Conservation (phyloP, 2,797 vertebrate species). For the Austrolebias charrua region DNA sequence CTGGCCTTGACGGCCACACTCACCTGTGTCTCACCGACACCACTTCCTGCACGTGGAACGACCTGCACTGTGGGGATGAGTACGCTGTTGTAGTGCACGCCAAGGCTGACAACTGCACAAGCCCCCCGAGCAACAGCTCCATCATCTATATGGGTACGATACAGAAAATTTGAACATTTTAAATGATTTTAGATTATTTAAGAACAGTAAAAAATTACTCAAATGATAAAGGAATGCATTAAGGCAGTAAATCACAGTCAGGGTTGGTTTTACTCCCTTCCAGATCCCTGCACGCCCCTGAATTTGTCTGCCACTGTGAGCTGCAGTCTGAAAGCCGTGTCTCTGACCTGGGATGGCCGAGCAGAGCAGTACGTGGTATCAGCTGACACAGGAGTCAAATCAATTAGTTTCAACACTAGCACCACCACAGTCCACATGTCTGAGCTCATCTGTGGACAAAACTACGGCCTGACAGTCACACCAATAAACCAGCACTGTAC, state of each 20-base stretch:
- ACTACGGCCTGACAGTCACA: conserved; percentile 65
- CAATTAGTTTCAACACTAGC: conserved; percentile 32
- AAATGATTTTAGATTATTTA: background rate
- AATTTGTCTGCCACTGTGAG: conserved; percentile 47
- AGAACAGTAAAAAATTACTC: too few species aligned
- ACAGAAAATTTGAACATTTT: background rate
- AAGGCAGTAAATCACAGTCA: too few species aligned
- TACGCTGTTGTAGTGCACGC: conserved; percentile 72
- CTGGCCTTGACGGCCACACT: conserved; percentile 52
- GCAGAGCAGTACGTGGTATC: conserved; percentile 55
- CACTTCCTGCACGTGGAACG: conserved; percentile 65
- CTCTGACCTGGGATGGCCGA: conserved; percentile 65
- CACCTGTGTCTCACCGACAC: conserved; percentile 57
- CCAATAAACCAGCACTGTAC: conserved; percentile 56
- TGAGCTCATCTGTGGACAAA: conserved; percentile 63
- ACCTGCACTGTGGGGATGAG: conserved; percentile 71
- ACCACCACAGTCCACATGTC: conserved; percentile 45
- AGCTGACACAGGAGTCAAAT: conserved; percentile 24
- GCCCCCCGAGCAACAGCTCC: conserved; percentile 59
- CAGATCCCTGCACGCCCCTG: conserved; percentile 65
- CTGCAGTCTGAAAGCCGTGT: conserved; percentile 48
- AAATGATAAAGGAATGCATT: too few species aligned
- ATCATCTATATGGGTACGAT: conserved; percentile 62
- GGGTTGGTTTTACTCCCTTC: conserved; percentile 1
- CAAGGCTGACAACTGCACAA: conserved; percentile 62